Evolutionary conservation across 2,797 vertebrate species (phyloP).

Genomic region (Onychomys arenicola): DNA sequence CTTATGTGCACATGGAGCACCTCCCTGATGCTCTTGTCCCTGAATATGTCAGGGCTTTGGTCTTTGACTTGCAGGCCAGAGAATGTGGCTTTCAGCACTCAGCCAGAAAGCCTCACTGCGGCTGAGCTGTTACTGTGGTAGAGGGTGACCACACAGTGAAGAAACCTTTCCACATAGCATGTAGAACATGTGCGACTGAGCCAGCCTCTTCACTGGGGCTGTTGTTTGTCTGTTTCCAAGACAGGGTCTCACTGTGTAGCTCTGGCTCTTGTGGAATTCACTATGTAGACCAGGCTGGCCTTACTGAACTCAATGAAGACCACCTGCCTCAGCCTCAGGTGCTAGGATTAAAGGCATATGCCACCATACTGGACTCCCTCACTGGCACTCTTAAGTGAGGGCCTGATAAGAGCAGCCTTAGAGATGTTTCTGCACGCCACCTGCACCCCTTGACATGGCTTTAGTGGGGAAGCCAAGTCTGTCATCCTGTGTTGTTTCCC

Average conservation of each 20-base stretch:
- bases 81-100: background rate
- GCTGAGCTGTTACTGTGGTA: background rate
- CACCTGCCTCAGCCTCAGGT: background rate
- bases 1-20: background rate
- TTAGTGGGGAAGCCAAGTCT: background rate
- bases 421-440: rapidly evolving
- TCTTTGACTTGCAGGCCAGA: background rate
- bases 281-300: background rate
- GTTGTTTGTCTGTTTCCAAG: background rate
- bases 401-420: background rate
- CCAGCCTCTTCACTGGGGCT: background rate
- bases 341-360: background rate
- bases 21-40: background rate
- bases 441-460: background rate
- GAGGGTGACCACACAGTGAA: background rate
- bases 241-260: background rate
- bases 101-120: background rate
- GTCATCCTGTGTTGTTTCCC: background rate
- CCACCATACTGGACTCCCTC: background rate
- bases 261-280: background rate
- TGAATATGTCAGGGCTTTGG: background rate
- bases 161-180: background rate
- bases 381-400: background rate
- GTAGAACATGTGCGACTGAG: background rate
- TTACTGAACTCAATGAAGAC: background rate